Percentiles rank a stretch among this genome's conserved stretches.
Conservation (phyloP, 2,113 vertebrate species). For the Beaufortia kweichowensis region DNA sequence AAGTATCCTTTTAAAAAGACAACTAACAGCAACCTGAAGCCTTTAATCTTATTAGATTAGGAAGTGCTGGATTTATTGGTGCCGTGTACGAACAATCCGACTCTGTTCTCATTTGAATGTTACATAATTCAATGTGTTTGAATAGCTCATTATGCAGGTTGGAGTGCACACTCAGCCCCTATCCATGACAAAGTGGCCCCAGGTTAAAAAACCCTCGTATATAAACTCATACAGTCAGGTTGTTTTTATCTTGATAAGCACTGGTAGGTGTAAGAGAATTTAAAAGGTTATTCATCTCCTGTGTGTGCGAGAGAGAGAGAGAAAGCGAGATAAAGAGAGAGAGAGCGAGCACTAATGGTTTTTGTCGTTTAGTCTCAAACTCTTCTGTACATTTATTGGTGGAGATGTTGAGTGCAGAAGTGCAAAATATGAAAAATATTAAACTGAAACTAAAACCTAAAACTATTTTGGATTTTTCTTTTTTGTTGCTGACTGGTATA, state of each 20-base stretch:
- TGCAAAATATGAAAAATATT: conserved; percentile 25
- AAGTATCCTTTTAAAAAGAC: not conserved
- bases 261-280: conserved; percentile 40
- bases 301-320: conserved; percentile 28
- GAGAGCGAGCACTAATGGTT: conserved; percentile 45
- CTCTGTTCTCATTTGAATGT: conserved; percentile 39
- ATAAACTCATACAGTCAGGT: conserved; percentile 28
- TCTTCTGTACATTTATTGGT: conserved; percentile 42
- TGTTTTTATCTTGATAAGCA: conserved; percentile 50
- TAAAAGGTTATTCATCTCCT: conserved; percentile 46
- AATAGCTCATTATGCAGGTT: conserved; percentile 43
- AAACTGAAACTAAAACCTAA: conserved; percentile 50
- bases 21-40: not conserved
- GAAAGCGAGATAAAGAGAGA: conserved; percentile 26
- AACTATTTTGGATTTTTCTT: conserved; percentile 13
- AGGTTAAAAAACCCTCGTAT: conserved; percentile 23
- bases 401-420: conserved; percentile 46
- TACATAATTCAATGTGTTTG: conserved; percentile 42
- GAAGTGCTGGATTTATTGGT: conserved; percentile 3
- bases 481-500: not conserved
- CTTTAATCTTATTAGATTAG: not conserved
- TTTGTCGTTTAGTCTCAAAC: conserved; percentile 49
- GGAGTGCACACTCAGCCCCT: conserved; percentile 23
- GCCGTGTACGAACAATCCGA: not conserved
- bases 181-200: conserved; percentile 34